Evolutionary conservation across 2,888 invertebrate species (phyloP).

Genomic region (Amblyjoppa fuscipennis): DNA sequence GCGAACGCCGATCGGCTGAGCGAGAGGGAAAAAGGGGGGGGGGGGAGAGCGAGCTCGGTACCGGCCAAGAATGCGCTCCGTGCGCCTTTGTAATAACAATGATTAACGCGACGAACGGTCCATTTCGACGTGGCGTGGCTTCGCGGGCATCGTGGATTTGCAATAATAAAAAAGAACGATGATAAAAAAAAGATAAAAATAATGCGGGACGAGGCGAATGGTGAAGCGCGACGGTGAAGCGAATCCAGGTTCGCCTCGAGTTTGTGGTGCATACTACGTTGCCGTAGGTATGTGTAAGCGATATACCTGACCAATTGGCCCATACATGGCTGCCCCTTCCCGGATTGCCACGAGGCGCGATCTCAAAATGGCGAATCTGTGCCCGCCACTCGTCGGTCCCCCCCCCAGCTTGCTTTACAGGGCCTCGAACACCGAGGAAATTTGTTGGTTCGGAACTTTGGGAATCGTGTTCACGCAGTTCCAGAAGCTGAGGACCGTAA

Average conservation of each 20-base stretch:
- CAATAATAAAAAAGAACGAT: constrained; percentile 11
- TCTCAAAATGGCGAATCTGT: constrained; percentile 48
- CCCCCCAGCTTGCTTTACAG: neutral
- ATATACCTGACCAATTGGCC: neutral
- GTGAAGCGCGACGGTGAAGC: constrained; percentile 52
- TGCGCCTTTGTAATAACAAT: constrained; percentile 81
- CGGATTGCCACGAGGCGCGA: constrained; percentile 28
- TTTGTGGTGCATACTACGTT: neutral
- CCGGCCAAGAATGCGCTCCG: constrained; percentile 71
- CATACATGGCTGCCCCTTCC: constrained; percentile 18
- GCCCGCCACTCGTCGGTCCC: neutral
- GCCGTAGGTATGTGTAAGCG: neutral
- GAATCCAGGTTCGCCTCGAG: constrained; percentile 26
- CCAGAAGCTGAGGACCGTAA: neutral
- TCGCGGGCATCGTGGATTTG: constrained; percentile 47
- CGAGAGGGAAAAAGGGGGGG: neutral
- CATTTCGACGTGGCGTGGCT: constrained; percentile 73
- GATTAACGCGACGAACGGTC: constrained; percentile 82
- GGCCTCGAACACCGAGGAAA: constrained; percentile 18
- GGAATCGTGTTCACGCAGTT: neutral
- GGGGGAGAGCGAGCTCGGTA: neutral
- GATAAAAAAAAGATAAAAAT: constrained; percentile 60
- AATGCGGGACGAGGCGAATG: constrained; percentile 21
- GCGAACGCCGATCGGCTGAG: constrained; percentile 3
- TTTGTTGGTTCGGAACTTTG: neutral